Evolutionary conservation across 2,797 vertebrate species (phyloP).

Genomic region (Myotis vivesi): DNA sequence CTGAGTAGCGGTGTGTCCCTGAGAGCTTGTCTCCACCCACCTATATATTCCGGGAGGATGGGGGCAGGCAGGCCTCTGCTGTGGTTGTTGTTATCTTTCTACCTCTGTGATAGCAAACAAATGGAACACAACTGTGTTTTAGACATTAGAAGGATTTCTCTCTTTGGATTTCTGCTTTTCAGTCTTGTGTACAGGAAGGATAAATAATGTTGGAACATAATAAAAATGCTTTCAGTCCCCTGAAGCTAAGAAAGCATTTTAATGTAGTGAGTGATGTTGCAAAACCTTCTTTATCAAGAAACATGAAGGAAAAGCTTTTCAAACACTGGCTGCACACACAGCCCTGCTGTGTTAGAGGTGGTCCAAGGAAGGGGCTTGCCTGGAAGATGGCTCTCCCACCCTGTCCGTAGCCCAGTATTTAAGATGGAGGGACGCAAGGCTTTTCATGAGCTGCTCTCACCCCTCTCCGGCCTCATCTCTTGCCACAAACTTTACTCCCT

Average conservation of each 20-base stretch:
- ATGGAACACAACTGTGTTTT: slow-evolving; percentile 37
- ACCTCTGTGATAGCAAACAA: slow-evolving; percentile 35
- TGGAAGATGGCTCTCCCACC: neutral
- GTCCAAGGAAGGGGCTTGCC: neutral
- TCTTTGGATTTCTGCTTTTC: slow-evolving; percentile 67
- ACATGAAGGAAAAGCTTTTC: slow-evolving; percentile 64
- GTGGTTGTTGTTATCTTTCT: neutral
- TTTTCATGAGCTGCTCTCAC: neutral
- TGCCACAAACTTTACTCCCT: neutral
- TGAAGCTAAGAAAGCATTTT: slow-evolving; percentile 78
- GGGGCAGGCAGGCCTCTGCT: neutral
- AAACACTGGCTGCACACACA: neutral
- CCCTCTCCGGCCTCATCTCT: neutral
- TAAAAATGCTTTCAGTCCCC: slow-evolving; percentile 79
- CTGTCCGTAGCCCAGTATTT: neutral
- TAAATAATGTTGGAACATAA: slow-evolving; percentile 79
- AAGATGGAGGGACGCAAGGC: neutral
- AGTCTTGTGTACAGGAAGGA: slow-evolving; percentile 67
- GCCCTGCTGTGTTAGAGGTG: neutral
- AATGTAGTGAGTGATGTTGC: slow-evolving; percentile 75
- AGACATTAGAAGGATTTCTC: slow-evolving; percentile 68
- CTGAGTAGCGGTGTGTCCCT: neutral
- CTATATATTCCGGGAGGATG: neutral
- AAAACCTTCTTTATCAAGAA: slow-evolving; percentile 71
- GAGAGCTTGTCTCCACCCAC: accelerated